These are phyloP conservation scores for Ctenopoma multispine DNA, from an alignment of 2,797 vertebrate genomes.

Conservation along the genomic window DNA sequence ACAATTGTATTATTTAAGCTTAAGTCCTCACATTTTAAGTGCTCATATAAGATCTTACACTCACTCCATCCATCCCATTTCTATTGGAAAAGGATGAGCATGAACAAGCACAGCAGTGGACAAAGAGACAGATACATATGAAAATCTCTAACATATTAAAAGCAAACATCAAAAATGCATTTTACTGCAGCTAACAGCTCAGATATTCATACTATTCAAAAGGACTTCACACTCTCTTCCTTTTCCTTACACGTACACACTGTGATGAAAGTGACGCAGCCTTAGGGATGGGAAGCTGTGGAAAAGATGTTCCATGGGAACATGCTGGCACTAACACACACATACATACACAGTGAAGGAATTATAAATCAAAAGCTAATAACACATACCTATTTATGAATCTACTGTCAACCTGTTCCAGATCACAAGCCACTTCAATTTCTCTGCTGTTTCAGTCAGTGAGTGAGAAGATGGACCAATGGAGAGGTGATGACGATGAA, in stretches of 20 bases:
- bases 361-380: constrained; percentile 50
- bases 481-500: constrained; percentile 52
- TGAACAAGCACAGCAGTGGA: background rate
- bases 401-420: constrained; percentile 58
- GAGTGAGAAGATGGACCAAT: constrained; percentile 54
- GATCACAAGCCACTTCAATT: constrained; percentile 56
- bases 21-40: background rate
- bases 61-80: constrained; percentile 5
- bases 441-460: constrained; percentile 56
- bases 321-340: constrained; percentile 28
- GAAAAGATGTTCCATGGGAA: constrained; percentile 58
- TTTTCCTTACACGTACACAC: constrained; percentile 45
- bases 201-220: constrained; percentile 28
- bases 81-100: background rate
- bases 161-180: background rate
- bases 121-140: background rate
- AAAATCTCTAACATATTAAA: constrained; percentile 26
- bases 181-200: constrained; percentile 7
- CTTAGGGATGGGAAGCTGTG: constrained; percentile 56
- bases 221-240: constrained; percentile 45
- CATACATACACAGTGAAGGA: constrained; percentile 18
- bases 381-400: constrained; percentile 54
- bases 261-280: constrained; percentile 66
- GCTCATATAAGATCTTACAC: background rate
- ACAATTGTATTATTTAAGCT: background rate